phyloP scores from a whole-genome alignment of 2,888 invertebrate genomes.

The Volucella inflata region DNA sequence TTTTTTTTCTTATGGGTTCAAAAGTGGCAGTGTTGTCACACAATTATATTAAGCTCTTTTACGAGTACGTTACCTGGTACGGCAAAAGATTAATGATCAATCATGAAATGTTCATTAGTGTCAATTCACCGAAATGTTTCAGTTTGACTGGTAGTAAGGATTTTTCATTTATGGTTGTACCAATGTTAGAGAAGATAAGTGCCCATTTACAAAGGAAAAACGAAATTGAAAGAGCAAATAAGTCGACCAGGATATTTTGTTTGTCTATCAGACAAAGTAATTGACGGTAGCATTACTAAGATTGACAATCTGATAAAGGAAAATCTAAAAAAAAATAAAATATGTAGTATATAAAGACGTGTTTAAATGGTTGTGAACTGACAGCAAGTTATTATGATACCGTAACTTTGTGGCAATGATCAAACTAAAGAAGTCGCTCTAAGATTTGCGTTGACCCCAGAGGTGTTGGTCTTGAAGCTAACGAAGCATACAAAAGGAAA shows the following conservation, averaged over 20 bases:
- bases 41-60: constrained; percentile 68
- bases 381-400: not conserved
- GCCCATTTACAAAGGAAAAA: not conserved
- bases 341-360: not conserved
- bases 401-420: too few species aligned
- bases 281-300: constrained; percentile 35
- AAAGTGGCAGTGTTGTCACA: constrained; percentile 71
- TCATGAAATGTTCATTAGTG: constrained; percentile 73
- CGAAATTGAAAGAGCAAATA: constrained; percentile 39
- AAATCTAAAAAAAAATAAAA: not conserved
- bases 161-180: constrained; percentile 52
- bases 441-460: too few species aligned
- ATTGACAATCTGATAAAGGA: constrained; percentile 15
- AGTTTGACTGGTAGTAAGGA: constrained; percentile 30
- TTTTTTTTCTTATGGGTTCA: constrained; percentile 68
- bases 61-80: too few species aligned
- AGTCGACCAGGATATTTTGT: constrained; percentile 17
- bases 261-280: constrained; percentile 40
- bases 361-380: constrained; percentile 15
- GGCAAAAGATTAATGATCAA: constrained; percentile 72
- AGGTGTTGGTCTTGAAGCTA: too few species aligned
- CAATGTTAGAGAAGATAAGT: constrained; percentile 18
- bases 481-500: too few species aligned
- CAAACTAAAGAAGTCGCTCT: too few species aligned
- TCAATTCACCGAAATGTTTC: constrained; percentile 69